A percentile compares a stretch with the other conserved stretches of the same genome.
Evolutionary conservation across 2,888 invertebrate species (phyloP).

Genomic region (Sminthurides aquaticus): DNA sequence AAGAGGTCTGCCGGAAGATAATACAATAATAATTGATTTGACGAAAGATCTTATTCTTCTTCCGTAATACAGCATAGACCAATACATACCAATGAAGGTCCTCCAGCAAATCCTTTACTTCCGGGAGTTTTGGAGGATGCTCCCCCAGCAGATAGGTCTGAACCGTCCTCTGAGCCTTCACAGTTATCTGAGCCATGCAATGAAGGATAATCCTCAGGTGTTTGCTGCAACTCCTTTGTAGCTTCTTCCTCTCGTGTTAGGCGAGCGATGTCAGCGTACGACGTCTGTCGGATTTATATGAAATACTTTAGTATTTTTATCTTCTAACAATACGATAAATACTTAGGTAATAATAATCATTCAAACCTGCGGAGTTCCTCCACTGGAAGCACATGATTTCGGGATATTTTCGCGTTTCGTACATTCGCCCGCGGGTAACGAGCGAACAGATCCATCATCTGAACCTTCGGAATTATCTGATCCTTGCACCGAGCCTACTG

Average conservation of each 20-base stretch:
- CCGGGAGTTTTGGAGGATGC: background rate
- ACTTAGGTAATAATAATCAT: background rate
- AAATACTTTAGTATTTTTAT: no score
- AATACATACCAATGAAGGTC: conserved; percentile 10
- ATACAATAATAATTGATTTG: no score
- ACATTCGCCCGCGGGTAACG: conserved; percentile 35
- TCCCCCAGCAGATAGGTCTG: conserved; percentile 5
- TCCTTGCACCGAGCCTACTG: conserved; percentile 38
- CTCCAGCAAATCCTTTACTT: conserved; percentile 8
- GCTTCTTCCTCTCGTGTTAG: conserved; percentile 30
- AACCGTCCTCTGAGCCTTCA: conserved; percentile 18
- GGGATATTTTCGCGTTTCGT: conserved; percentile 33
- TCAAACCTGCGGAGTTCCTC: conserved; percentile 37
- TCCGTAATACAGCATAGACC: background rate
- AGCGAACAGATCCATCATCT: conserved; percentile 38
- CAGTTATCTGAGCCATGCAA: conserved; percentile 22
- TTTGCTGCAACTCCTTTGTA: conserved; percentile 15
- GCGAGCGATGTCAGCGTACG: conserved; percentile 36
- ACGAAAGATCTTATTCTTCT: no score
- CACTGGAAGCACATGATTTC: conserved; percentile 36
- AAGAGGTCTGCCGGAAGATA: conserved; percentile 12
- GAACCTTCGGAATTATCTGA: conserved; percentile 38
- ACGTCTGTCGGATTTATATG: conserved; percentile 26
- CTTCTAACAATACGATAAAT: no score
- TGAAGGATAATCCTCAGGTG: conserved; percentile 18